Evolutionary conservation across 64 coral and sea anemone species (phyloP).

Genomic region (Dendronephthya gigantea): DNA sequence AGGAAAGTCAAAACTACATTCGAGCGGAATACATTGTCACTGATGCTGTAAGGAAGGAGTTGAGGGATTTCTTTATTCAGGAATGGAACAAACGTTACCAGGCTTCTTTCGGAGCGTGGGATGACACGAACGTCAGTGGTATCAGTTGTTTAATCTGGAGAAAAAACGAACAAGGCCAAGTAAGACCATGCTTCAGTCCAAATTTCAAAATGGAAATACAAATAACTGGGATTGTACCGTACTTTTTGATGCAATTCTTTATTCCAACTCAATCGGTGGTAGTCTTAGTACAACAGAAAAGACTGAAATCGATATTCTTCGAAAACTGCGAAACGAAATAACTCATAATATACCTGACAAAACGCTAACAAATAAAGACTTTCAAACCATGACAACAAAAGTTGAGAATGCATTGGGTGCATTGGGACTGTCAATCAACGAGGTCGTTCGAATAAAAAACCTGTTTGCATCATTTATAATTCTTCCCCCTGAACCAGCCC

Average conservation of each 20-base stretch:
- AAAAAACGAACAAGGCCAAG: not conserved
- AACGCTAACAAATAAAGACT: not conserved
- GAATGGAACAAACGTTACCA: slow-evolving; percentile 37
- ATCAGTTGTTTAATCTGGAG: not conserved
- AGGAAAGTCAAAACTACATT: not conserved
- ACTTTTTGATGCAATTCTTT: slow-evolving; percentile 36
- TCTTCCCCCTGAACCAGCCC: not conserved
- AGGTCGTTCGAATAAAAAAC: not conserved
- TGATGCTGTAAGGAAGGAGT: not conserved
- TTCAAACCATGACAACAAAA: not conserved
- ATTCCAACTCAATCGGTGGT: slow-evolving; percentile 19
- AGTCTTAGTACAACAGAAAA: not conserved
- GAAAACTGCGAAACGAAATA: slow-evolving; percentile 27
- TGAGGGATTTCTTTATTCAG: slow-evolving; percentile 19
- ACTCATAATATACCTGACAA: not conserved
- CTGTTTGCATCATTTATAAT: not conserved
- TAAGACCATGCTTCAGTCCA: not conserved
- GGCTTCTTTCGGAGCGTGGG: slow-evolving; percentile 9
- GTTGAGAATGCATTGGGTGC: not conserved
- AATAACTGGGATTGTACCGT: slow-evolving; percentile 35
- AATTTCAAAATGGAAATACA: slow-evolving; percentile 18
- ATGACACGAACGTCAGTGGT: slow-evolving; percentile 19
- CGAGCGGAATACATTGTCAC: not conserved
- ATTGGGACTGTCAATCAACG: not conserved
- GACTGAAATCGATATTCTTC: not conserved